Evolutionary conservation across 2,797 vertebrate genomes (phyloP).

Genomic region (Typhlichthys eigenmanni): DNA sequence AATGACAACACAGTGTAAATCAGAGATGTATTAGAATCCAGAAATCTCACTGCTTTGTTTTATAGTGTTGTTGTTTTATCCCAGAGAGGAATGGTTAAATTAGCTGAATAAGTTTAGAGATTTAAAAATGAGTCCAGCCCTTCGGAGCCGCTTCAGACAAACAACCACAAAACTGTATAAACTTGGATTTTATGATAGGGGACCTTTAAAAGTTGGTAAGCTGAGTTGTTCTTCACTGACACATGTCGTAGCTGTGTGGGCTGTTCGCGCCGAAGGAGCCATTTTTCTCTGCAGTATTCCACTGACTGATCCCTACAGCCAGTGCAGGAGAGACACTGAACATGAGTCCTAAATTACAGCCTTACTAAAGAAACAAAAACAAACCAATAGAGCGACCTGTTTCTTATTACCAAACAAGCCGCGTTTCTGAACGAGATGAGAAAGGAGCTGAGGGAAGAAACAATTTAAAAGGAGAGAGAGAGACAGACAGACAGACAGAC

Average conservation of each 20-base stretch:
- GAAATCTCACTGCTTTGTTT: too few relatives aligned
- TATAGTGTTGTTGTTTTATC: too few relatives aligned
- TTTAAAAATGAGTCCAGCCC: too few relatives aligned
- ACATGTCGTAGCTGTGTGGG: conserved; percentile 53
- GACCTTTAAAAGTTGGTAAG: too few relatives aligned
- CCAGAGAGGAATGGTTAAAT: too few relatives aligned
- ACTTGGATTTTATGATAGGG: too few relatives aligned
- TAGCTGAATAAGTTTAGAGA: too few relatives aligned
- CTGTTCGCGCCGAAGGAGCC: conserved; percentile 52
- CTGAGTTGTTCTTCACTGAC: conserved; percentile 59
- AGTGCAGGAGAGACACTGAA: conserved; percentile 70
- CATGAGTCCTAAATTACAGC: conserved; percentile 77
- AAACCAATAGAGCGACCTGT: conserved; percentile 74
- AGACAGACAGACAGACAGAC: conserved; percentile 27
- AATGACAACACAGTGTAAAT: too few relatives aligned
- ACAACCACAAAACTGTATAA: too few relatives aligned
- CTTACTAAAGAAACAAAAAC: conserved; percentile 77
- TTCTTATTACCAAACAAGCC: conserved; percentile 75
- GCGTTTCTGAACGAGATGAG: conserved; percentile 46
- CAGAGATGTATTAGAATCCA: too few relatives aligned
- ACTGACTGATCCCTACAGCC: conserved; percentile 63
- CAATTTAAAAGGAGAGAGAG: conserved; percentile 36
- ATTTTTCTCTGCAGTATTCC: conserved; percentile 62
- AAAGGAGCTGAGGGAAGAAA: conserved; percentile 46
- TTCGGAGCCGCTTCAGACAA: too few relatives aligned